These are phyloP conservation scores for Melopsittacus undulatus DNA, from an alignment of 2,797 vertebrate species.

Conservation along the genomic window DNA sequence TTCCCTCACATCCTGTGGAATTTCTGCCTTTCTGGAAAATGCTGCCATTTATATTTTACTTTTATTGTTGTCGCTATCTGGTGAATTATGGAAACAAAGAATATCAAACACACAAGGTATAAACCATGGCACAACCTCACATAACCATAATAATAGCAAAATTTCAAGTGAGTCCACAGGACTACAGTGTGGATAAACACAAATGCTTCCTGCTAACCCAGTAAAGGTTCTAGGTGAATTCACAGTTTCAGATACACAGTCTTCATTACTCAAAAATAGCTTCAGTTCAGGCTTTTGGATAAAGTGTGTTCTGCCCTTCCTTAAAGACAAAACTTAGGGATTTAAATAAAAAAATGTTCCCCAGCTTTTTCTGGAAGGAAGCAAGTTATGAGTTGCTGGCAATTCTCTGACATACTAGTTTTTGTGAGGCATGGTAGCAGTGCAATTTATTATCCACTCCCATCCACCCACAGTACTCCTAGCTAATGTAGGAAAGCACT, in stretches of 20 bases:
- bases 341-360: not conserved
- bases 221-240: not conserved
- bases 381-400: not conserved
- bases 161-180: not conserved
- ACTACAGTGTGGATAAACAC: accelerated
- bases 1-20: not conserved
- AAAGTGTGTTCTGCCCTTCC: not conserved
- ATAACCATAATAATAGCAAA: not conserved
- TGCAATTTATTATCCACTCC: not conserved
- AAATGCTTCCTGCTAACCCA: not conserved
- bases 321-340: not conserved
- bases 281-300: not conserved
- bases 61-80: not conserved
- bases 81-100: not conserved
- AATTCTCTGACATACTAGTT: not conserved
- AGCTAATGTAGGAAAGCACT: accelerated
- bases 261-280: not conserved
- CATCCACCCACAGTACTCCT: not conserved
- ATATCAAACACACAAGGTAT: not conserved
- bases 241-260: accelerated
- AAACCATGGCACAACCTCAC: not conserved
- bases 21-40: not conserved
- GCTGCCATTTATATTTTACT: not conserved
- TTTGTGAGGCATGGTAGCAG: not conserved
- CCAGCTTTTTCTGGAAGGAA: not conserved